Conservation (phyloP, 1,140 invertebrate species). For the Scaptomyza montana region DNA sequence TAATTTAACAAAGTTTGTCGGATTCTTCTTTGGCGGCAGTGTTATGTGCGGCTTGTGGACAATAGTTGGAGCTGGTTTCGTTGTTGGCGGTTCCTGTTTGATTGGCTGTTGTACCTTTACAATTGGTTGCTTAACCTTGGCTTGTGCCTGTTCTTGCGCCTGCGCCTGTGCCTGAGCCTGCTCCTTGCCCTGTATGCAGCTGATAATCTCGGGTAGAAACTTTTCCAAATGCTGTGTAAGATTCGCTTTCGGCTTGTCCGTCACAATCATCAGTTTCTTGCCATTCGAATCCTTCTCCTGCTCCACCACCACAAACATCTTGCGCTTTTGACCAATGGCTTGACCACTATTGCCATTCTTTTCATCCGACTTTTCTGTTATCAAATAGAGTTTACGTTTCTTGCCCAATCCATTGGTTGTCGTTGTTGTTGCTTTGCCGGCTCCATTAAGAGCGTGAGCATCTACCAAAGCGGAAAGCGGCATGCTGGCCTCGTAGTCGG, state of each 20-base stretch:
- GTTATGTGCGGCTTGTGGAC: slow-evolving; percentile 61
- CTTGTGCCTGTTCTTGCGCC: slow-evolving; percentile 6
- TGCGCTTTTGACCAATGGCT: slow-evolving; percentile 65
- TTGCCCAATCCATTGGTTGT: slow-evolving; percentile 32
- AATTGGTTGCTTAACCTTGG: slow-evolving; percentile 25
- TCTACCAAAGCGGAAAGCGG: slow-evolving; percentile 48
- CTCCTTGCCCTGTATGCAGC: slow-evolving; percentile 71
- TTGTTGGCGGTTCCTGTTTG: slow-evolving; percentile 24
- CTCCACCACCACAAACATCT: slow-evolving; percentile 79
- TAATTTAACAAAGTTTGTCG: slow-evolving; percentile 67
- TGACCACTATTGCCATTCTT: slow-evolving; percentile 27
- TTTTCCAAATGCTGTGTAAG: slow-evolving; percentile 76
- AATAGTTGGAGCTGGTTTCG: slow-evolving; percentile 4
- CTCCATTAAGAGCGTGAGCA: slow-evolving; percentile 8
- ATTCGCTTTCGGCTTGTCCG: slow-evolving; percentile 65
- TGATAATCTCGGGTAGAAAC: slow-evolving; percentile 72
- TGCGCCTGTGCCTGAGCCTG: slow-evolving; percentile 24
- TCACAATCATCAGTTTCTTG: slow-evolving; percentile 74
- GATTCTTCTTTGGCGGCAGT: slow-evolving; percentile 80
- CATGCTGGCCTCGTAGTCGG: slow-evolving; percentile 62
- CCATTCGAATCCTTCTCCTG: slow-evolving; percentile 61
- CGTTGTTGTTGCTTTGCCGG: not conserved
- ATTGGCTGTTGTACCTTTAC: slow-evolving; percentile 8
- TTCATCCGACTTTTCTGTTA: slow-evolving; percentile 70
- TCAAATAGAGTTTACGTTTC: slow-evolving; percentile 74